Base-by-base conservation (phyloP, 2,888 invertebrate species). In the Brachyptera putata region DNA sequence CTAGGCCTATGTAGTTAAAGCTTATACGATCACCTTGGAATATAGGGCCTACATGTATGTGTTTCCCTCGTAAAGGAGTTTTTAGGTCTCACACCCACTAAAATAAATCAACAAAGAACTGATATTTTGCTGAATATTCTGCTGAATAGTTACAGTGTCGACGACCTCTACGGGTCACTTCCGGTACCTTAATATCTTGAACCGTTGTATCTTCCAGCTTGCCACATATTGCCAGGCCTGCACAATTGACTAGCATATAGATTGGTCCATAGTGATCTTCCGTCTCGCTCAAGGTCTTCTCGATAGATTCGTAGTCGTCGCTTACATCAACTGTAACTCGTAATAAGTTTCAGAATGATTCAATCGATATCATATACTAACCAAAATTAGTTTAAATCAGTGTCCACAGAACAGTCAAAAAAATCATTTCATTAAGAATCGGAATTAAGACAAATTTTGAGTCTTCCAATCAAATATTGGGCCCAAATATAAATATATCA, bases 161-260 rank as follows among this genome's bases (percentile, higher is more conserved):
- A n/a, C n/a, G n/a, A n/a, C n/a, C n/a, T n/a, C n/a, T n/a, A n/a
- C n/a, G n/a, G n/a, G n/a, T n/a, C n/a, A n/a, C n/a, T n/a, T n/a
- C n/a, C 14, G 43, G 50, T 69, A 80, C 80, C 70, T 76, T 73
- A 65, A 81, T 77, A 62, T 80, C 76, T 25, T 82, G 78, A 0
- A 83, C 74, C 2, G 85, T 76, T 63, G 87, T 84, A 64, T 93
- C 87, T 72, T 95, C 94, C 70, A 92, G 83, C 69, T 81, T 80
- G 1, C 89, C 88, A 74, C 91, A 89, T 58, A 89, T 81, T 11
- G 94, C 89, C 71, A 81, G 80, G 1, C 99, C 99, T 48, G 97
- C 98, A 77, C 95, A 96, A 73, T 96, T 97, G 1, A 97, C 80
- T 21, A 99, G 76, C 83, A 96, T 88, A 71, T 87, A 90, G 68